phyloP scores from a whole-genome alignment of 2,888 invertebrate genomes.

The Phalera bucephala region DNA sequence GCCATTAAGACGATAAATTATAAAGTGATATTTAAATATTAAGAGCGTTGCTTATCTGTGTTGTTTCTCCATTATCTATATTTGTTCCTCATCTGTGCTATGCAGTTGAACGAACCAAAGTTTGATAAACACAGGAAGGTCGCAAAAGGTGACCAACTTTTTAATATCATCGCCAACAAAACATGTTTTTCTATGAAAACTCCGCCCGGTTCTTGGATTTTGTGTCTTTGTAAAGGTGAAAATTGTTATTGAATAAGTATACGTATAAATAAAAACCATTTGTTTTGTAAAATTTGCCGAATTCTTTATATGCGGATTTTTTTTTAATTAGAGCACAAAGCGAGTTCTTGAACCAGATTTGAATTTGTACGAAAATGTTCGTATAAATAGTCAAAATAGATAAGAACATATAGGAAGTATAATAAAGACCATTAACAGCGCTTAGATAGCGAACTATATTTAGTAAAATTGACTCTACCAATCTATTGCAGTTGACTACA shows the following conservation, averaged over 20 bases:
- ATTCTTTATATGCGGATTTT: no score
- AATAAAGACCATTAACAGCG: no score
- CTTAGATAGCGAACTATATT: conserved; percentile 4
- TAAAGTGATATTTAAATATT: conserved; percentile 12
- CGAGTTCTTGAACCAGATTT: no score
- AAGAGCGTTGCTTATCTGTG: conserved; percentile 3
- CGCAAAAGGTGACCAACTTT: conserved; percentile 31
- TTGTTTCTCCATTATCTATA: conserved; percentile 9
- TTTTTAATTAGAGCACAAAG: no score
- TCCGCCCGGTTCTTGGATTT: conserved; percentile 2
- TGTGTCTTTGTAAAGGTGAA: conserved; percentile 1
- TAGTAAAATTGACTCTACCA: conserved; percentile 21
- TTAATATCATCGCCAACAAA: background rate
- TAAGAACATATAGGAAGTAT: no score
- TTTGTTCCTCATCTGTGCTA: conserved; percentile 19
- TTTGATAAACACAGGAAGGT: conserved; percentile 45
- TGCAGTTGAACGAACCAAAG: conserved; percentile 48
- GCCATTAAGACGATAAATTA: conserved; percentile 11
- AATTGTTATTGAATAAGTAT: conserved; percentile 1
- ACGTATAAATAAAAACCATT: no score
- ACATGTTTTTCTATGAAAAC: conserved; percentile 10
- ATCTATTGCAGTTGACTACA: conserved; percentile 24
- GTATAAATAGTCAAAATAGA: no score
- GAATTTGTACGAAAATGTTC: no score
- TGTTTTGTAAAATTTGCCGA: no score